phyloP scores from a whole-genome alignment of 2,113 vertebrate species.

The Pangasianodon hypophthalmus region DNA sequence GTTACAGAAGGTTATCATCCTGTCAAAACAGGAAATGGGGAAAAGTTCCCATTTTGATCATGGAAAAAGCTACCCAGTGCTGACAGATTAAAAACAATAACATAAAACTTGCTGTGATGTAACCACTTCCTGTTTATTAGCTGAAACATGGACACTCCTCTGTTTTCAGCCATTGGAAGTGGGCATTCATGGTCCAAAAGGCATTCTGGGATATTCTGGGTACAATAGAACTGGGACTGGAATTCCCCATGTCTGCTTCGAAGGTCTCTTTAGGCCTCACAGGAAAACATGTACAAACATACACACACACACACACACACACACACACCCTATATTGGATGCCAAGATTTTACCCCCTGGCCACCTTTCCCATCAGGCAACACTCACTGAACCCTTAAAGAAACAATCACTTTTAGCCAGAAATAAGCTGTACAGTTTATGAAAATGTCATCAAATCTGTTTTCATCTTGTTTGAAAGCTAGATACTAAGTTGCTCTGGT shows the following conservation, averaged over 20 bases:
- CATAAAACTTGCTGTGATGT: conserved; percentile 61
- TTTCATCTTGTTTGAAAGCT: background rate
- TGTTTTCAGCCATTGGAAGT: conserved; percentile 65
- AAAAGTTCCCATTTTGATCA: conserved; percentile 35
- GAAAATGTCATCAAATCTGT: background rate
- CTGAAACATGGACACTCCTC: conserved; percentile 64
- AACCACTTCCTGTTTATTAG: conserved; percentile 75
- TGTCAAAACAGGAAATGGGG: conserved; percentile 40
- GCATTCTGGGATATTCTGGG: conserved; percentile 61
- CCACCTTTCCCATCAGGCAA: conserved; percentile 55
- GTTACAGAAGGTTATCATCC: conserved; percentile 23
- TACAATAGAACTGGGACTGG: conserved; percentile 75
- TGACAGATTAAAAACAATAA: conserved; percentile 69
- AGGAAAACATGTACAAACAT: conserved; percentile 63
- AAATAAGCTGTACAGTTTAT: background rate
- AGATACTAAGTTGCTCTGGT: background rate
- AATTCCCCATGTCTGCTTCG: conserved; percentile 66
- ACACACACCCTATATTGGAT: conserved; percentile 68
- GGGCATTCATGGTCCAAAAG: conserved; percentile 42
- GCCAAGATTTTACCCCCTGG: conserved; percentile 63
- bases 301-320: conserved; percentile 7
- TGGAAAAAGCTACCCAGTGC: conserved; percentile 52
- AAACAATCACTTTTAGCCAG: background rate
- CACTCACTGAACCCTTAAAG: conserved; percentile 55
- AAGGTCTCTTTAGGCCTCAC: conserved; percentile 53